Evolutionary conservation across 1,140 invertebrate species (phyloP).

Genomic region (Delia radicum): DNA sequence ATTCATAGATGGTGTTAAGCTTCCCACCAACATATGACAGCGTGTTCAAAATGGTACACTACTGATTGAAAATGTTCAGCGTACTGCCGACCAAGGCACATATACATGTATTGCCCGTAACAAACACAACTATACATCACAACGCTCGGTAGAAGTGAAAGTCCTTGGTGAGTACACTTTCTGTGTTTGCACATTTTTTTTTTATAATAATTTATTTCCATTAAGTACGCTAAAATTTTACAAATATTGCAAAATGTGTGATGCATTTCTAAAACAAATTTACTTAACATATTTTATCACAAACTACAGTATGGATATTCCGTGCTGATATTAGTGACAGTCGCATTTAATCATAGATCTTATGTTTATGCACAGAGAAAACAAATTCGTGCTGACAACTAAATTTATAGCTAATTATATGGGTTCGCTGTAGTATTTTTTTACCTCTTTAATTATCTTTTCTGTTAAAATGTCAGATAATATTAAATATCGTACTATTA

Average conservation of each 20-base stretch:
- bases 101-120: conserved; percentile 69
- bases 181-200: background rate
- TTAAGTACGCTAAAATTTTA: conserved; percentile 12
- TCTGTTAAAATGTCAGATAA: too few relatives aligned
- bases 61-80: conserved; percentile 65
- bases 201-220: conserved; percentile 7
- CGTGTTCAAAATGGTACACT: conserved; percentile 68
- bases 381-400: too few relatives aligned
- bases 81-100: conserved; percentile 65
- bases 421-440: too few relatives aligned
- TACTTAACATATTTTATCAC: too few relatives aligned
- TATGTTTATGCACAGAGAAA: too few relatives aligned
- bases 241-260: conserved; percentile 21
- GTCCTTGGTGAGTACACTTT: conserved; percentile 59
- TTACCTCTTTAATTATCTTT: too few relatives aligned
- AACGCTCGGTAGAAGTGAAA: conserved; percentile 60
- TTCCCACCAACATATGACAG: conserved; percentile 72
- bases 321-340: too few relatives aligned
- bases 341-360: too few relatives aligned
- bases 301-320: too few relatives aligned
- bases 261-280: background rate
- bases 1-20: conserved; percentile 60
- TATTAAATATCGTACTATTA: too few relatives aligned
- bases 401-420: too few relatives aligned
- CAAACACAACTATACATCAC: conserved; percentile 62